These are phyloP conservation scores for Cavia aperea DNA, from an alignment of 2,113 vertebrate genomes.

Conservation along the genomic window DNA sequence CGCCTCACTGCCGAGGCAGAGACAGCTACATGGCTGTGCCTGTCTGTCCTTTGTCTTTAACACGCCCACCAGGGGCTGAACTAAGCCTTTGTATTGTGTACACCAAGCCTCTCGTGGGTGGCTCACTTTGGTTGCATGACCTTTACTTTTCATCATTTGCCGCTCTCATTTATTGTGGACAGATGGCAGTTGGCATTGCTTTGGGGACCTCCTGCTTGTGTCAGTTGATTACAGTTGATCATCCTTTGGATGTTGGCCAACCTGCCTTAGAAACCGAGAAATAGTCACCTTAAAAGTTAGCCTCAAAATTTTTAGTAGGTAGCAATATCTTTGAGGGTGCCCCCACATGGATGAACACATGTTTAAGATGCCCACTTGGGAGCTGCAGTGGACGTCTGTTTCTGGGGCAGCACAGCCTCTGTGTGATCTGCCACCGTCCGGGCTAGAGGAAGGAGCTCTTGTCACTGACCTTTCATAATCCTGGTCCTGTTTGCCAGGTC, in stretches of 20 bases:
- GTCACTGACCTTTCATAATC: slow-evolving; percentile 40
- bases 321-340: neutral
- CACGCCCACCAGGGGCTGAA: neutral
- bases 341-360: rapidly evolving
- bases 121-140: neutral
- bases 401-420: neutral
- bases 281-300: slow-evolving; percentile 36
- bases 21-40: neutral
- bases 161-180: neutral
- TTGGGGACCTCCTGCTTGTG: neutral
- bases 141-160: slow-evolving; percentile 9
- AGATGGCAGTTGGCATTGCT: slow-evolving; percentile 30
- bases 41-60: neutral
- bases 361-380: neutral
- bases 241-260: slow-evolving; percentile 28
- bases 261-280: neutral
- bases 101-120: neutral
- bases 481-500: slow-evolving; percentile 40
- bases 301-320: slow-evolving; percentile 7
- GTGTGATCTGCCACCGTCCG: neutral
- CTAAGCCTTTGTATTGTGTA: neutral
- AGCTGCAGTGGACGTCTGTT: neutral
- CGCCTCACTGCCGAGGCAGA: neutral
- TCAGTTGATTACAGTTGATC: slow-evolving; percentile 24
- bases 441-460: neutral